A percentile compares a stretch with the other conserved stretches of the same genome.
These are phyloP conservation scores for Leucozona laternaria DNA, from an alignment of 2,888 invertebrate species.

Conservation along the genomic window DNA sequence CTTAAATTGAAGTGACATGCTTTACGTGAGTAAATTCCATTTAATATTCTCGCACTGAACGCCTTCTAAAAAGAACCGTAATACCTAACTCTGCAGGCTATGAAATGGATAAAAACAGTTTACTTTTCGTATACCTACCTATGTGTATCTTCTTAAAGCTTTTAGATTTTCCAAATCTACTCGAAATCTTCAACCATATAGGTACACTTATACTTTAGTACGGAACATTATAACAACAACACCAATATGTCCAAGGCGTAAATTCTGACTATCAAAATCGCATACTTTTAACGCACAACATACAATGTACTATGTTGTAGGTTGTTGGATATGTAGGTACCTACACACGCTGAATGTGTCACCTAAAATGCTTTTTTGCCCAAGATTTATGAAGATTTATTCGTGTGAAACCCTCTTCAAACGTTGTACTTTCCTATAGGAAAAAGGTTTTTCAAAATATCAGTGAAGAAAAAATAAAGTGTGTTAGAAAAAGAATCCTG, in stretches of 20 bases:
- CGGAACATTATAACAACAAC: constrained; percentile 23
- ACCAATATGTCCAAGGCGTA: constrained; percentile 40
- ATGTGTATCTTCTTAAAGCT: constrained; percentile 25
- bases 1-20: constrained; percentile 55
- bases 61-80: background rate
- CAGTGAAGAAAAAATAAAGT: background rate
- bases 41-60: constrained; percentile 48
- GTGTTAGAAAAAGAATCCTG: constrained; percentile 22
- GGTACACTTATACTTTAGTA: background rate
- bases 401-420: constrained; percentile 41
- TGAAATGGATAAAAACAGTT: constrained; percentile 14
- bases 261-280: constrained; percentile 40
- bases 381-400: constrained; percentile 70
- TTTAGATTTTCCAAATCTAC: constrained; percentile 25
- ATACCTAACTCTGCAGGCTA: constrained; percentile 12
- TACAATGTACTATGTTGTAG: background rate
- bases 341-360: constrained; percentile 19
- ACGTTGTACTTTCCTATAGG: constrained; percentile 25
- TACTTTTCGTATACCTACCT: background rate
- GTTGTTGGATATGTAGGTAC: background rate
- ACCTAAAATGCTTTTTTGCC: constrained; percentile 46
- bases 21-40: constrained; percentile 55
- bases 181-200: background rate
- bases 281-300: constrained; percentile 34
- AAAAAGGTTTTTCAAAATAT: constrained; percentile 38